Evolutionary conservation across 2,113 vertebrate species (phyloP).

Genomic region (Pollimyrus isidori): DNA sequence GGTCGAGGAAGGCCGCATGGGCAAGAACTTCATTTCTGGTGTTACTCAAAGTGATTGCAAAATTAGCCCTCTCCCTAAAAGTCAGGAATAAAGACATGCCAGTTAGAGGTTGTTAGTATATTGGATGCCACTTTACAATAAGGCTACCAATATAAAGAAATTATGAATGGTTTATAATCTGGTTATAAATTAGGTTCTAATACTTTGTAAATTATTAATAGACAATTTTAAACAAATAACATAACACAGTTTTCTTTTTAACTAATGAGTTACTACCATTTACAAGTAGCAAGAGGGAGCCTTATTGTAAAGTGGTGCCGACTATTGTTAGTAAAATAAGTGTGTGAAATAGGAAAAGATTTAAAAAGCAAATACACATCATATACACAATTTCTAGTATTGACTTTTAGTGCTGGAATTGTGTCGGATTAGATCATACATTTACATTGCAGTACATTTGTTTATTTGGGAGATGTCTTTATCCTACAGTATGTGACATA

Average conservation of each 20-base stretch:
- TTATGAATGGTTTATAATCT: no score
- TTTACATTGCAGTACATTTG: neutral
- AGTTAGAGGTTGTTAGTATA: neutral
- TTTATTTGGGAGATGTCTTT: neutral
- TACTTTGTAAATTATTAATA: no score
- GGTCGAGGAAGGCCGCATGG: slow-evolving; percentile 76
- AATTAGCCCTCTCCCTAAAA: slow-evolving; percentile 77
- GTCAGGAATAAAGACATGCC: neutral
- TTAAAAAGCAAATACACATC: neutral
- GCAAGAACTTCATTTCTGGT: slow-evolving; percentile 62
- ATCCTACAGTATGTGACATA: neutral
- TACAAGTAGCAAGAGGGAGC: no score
- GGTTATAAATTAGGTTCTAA: no score
- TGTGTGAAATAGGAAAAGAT: neutral
- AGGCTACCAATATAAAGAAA: no score
- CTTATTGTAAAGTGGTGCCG: no score
- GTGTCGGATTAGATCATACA: neutral
- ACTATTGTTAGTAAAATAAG: neutral
- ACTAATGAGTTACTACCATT: no score
- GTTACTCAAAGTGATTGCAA: slow-evolving; percentile 76
- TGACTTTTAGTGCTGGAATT: neutral
- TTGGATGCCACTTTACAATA: no score
- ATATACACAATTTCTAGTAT: neutral
- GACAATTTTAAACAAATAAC: no score
- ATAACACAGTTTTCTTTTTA: no score